A percentile compares a stretch with the other conserved stretches of the same genome.
Conservation (phyloP, 2,797 vertebrate genomes). For the Sylvilagus floridanus region DNA sequence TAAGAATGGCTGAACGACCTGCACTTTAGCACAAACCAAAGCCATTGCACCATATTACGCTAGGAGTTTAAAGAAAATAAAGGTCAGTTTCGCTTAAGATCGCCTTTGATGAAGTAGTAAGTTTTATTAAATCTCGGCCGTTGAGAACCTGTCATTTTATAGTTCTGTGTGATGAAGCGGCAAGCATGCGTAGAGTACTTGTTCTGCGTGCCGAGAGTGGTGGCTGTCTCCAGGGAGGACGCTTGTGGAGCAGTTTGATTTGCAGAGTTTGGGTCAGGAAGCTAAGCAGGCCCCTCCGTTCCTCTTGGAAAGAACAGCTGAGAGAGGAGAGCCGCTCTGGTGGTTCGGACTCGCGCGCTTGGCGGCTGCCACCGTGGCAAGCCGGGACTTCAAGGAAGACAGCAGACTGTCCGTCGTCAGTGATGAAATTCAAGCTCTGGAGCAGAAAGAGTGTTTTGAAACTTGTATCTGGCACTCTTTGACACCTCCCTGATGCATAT, state of each 20-base stretch:
- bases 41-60: neutral
- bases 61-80: conserved; percentile 1
- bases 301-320: too few species aligned
- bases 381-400: neutral
- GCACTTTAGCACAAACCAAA: neutral
- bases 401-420: neutral
- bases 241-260: neutral
- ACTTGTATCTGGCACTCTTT: neutral
- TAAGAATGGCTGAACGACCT: neutral
- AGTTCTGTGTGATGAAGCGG: conserved; percentile 3
- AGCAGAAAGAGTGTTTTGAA: conserved; percentile 48
- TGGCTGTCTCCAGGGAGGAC: neutral
- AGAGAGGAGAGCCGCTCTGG: too few species aligned
- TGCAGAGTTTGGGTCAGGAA: conserved; percentile 17
- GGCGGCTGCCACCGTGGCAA: neutral
- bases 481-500: conserved; percentile 30
- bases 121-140: conserved; percentile 50
- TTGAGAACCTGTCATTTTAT: conserved; percentile 10
- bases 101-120: conserved; percentile 13
- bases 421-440: conserved; percentile 50
- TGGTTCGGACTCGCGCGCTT: neutral
- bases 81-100: conserved; percentile 38
- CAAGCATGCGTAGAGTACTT: neutral
- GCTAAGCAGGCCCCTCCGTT: neutral
- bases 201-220: neutral